Percentiles rank a stretch among this genome's conserved stretches.
These are phyloP conservation scores for Sparus aurata DNA, from an alignment of 2,797 vertebrate species.

Conservation along the genomic window DNA sequence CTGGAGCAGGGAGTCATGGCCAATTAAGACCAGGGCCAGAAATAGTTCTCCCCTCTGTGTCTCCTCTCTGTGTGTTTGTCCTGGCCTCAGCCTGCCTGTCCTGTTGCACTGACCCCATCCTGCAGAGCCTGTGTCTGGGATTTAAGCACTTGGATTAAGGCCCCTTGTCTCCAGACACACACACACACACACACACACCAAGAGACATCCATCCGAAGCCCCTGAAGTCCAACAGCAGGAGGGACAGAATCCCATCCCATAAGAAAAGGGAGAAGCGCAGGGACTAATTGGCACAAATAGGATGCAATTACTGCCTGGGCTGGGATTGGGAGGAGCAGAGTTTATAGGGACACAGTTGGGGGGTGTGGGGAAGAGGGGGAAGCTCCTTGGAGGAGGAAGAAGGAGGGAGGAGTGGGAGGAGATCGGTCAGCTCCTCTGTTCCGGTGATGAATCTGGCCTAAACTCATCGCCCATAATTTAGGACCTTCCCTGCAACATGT, in stretches of 20 bases:
- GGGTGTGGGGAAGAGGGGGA: neutral
- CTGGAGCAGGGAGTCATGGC: conserved; percentile 79
- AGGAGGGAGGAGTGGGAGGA: conserved; percentile 64
- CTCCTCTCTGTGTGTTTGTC: conserved; percentile 69
- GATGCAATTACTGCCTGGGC: conserved; percentile 85
- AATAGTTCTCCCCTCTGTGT: conserved; percentile 76
- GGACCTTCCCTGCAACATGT: conserved; percentile 56
- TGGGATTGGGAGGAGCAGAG: conserved; percentile 77
- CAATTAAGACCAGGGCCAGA: conserved; percentile 83
- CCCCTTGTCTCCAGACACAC: conserved; percentile 58
- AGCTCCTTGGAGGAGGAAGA: conserved; percentile 56
- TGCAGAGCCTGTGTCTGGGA: conserved; percentile 71
- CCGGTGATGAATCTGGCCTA: conserved; percentile 66
- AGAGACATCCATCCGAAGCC: conserved; percentile 61
- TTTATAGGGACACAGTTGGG: conserved; percentile 68
- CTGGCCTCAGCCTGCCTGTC: conserved; percentile 72
- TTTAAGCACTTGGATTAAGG: conserved; percentile 81
- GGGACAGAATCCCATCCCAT: conserved; percentile 78
- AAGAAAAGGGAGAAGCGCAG: conserved; percentile 80
- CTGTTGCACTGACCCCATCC: conserved; percentile 76
- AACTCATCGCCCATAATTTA: conserved; percentile 63
- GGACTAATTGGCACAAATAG: conserved; percentile 88
- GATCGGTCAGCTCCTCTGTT: conserved; percentile 66
- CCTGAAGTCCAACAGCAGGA: conserved; percentile 76
- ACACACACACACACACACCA: conserved; percentile 39